A percentile compares a stretch with the other conserved stretches of the same genome.
Conservation (phyloP, 35 echinoderm and acorn worm genomes). For the Hemicentrotus pulcherrimus region DNA sequence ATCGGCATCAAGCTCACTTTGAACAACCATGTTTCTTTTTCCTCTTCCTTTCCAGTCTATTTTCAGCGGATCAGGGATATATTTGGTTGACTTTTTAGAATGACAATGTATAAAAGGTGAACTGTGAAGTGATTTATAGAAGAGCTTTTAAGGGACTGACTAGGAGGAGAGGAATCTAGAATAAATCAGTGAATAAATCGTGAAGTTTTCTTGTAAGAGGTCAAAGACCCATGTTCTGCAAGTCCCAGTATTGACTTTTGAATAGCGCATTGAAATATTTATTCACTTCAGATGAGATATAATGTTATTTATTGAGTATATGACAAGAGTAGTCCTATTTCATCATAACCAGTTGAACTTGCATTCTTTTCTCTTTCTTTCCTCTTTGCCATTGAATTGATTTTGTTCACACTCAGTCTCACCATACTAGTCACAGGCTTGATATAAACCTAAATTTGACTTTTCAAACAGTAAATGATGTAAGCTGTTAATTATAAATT, state of each 20-base stretch:
- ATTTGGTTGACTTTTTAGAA: not conserved
- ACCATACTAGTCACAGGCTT: too few species aligned
- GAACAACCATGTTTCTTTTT: not conserved
- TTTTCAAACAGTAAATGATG: too few species aligned
- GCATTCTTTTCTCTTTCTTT: not conserved
- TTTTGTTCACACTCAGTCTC: not conserved
- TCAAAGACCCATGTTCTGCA: not conserved
- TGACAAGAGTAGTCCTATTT: not conserved
- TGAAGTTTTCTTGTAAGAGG: not conserved
- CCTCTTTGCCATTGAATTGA: not conserved
- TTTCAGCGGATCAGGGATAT: not conserved
- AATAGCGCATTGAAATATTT: not conserved
- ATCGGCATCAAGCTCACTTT: not conserved
- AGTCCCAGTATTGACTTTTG: not conserved
- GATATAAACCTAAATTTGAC: too few species aligned
- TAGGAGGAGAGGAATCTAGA: not conserved
- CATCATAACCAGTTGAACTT: not conserved
- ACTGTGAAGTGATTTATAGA: not conserved
- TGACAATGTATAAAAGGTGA: not conserved
- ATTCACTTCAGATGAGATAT: not conserved
- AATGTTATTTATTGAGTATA: not conserved
- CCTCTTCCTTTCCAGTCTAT: not conserved
- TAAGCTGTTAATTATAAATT: too few species aligned
- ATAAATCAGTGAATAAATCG: slow-evolving; percentile 4
- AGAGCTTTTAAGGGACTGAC: not conserved